Evolutionary conservation across 2,888 invertebrate genomes (phyloP).

Genomic region (Linnaemya vulpina): DNA sequence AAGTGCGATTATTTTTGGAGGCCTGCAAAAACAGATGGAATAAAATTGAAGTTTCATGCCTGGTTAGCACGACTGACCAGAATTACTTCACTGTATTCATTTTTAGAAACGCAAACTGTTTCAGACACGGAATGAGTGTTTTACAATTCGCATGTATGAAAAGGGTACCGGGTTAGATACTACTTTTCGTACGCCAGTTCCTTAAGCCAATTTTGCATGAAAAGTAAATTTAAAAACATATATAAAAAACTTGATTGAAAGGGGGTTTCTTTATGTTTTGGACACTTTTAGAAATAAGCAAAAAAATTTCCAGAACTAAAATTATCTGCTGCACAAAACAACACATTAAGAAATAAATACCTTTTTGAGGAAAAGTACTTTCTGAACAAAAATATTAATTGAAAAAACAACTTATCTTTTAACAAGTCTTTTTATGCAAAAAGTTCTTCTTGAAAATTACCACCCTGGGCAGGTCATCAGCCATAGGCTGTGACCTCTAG

Average conservation of each 20-base stretch:
- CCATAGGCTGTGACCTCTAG: too few species aligned
- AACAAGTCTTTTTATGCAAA: too few species aligned
- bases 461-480: too few species aligned
- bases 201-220: background rate
- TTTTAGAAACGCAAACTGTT: background rate
- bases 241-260: too few species aligned
- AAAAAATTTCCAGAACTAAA: background rate
- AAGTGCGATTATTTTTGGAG: background rate
- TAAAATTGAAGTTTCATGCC: slow-evolving; percentile 64
- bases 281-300: too few species aligned
- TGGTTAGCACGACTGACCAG: slow-evolving; percentile 67
- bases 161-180: background rate
- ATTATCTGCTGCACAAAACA: background rate
- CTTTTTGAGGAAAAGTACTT: too few species aligned
- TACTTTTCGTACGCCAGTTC: background rate
- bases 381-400: too few species aligned
- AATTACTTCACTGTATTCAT: slow-evolving; percentile 5
- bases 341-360: too few species aligned
- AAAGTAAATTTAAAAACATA: background rate
- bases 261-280: too few species aligned
- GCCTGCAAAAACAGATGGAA: slow-evolving; percentile 38
- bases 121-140: slow-evolving; percentile 44
- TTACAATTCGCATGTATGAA: background rate
- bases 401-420: too few species aligned
- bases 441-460: too few species aligned